These are phyloP conservation scores for Menura novaehollandiae DNA, from an alignment of 2,113 vertebrate genomes.

Conservation along the genomic window DNA sequence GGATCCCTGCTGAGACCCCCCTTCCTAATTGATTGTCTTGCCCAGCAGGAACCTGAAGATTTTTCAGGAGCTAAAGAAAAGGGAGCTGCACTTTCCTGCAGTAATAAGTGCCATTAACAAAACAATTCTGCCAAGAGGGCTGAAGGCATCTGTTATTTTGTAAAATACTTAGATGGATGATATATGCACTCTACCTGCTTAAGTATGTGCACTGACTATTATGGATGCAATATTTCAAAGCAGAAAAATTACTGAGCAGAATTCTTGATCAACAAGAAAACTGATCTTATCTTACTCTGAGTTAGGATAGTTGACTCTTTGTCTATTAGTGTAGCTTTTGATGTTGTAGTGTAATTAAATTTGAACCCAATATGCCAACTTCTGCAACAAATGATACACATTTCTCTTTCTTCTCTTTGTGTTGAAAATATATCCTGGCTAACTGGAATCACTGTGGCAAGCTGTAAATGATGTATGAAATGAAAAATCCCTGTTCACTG, in stretches of 20 bases:
- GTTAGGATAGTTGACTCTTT: constrained; percentile 31
- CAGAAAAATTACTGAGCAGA: constrained; percentile 26
- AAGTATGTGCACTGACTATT: background rate
- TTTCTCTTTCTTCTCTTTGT: constrained; percentile 50
- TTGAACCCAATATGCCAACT: constrained; percentile 13
- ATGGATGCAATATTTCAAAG: constrained; percentile 20
- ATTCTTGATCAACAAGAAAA: constrained; percentile 5
- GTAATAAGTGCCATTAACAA: constrained; percentile 47
- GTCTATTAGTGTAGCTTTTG: constrained; percentile 36
- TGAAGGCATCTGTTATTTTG: constrained; percentile 30
- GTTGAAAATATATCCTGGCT: constrained; percentile 43
- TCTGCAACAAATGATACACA: constrained; percentile 50
- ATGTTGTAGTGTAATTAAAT: constrained; percentile 56
- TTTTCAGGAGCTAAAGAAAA: constrained; percentile 27
- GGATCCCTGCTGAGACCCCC: background rate
- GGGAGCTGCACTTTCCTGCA: constrained; percentile 18
- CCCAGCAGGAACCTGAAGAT: constrained; percentile 39
- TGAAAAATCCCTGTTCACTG: constrained; percentile 57
- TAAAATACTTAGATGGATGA: constrained; percentile 25
- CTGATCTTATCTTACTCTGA: constrained; percentile 26
- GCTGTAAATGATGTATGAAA: constrained; percentile 72
- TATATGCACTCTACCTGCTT: background rate
- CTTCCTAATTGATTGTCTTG: background rate
- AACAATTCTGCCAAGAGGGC: constrained; percentile 35
- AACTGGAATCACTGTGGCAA: constrained; percentile 60